Conservation (phyloP, 2,797 vertebrate species). For the Urosaurus nigricauda region DNA sequence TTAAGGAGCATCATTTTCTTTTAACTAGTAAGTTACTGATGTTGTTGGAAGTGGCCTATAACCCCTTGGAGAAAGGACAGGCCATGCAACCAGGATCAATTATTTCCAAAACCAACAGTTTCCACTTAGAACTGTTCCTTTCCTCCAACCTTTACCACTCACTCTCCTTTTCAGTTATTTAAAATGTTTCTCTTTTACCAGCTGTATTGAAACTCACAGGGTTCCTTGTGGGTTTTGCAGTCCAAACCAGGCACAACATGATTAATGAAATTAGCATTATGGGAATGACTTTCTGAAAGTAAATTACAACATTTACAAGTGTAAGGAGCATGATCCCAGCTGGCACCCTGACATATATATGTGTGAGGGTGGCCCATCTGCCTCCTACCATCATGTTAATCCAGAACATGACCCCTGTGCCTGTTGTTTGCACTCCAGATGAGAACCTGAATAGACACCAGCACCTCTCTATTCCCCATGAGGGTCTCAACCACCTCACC, state of each 20-base stretch:
- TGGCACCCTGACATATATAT: background rate
- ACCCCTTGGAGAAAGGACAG: no score
- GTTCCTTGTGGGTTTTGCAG: background rate
- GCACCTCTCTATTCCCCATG: background rate
- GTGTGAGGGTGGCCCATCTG: no score
- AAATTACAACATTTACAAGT: background rate
- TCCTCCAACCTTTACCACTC: background rate
- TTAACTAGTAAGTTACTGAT: no score
- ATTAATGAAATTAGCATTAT: background rate
- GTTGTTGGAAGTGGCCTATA: no score
- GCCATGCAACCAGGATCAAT: no score
- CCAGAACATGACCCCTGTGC: background rate
- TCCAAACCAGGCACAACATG: background rate
- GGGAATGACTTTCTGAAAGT: background rate
- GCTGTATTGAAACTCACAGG: background rate
- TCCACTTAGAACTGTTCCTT: background rate
- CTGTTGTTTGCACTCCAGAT: background rate
- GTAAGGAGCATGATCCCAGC: background rate
- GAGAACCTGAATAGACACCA: background rate
- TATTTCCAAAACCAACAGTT: no score
- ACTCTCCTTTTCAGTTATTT: background rate
- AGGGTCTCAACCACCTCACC: background rate
- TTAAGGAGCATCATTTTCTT: no score
- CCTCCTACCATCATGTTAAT: background rate
- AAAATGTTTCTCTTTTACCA: background rate